A percentile compares a stretch with the other conserved stretches of the same genome.
These are phyloP conservation scores for Colaptes auratus DNA, from an alignment of 2,113 vertebrate species.

Conservation along the genomic window DNA sequence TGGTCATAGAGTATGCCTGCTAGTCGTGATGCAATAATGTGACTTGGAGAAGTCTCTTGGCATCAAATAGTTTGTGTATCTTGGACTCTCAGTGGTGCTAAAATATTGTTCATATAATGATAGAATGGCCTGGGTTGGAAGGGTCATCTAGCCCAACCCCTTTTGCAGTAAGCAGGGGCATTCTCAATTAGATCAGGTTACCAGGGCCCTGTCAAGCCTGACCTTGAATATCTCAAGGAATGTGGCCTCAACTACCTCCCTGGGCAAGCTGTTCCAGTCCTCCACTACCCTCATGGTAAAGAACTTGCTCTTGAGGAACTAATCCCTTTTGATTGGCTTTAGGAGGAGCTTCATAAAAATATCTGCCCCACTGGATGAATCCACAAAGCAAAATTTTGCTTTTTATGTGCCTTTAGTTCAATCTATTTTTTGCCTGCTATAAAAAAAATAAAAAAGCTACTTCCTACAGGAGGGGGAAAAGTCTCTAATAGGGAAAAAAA, in stretches of 20 bases:
- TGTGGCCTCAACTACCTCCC: too few species aligned
- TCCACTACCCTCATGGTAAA: too few species aligned
- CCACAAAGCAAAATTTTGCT: background rate
- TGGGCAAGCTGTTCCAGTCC: too few species aligned
- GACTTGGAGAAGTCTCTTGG: background rate
- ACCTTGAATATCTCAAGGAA: too few species aligned
- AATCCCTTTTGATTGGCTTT: background rate
- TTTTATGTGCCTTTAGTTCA: background rate
- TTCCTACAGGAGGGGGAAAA: background rate
- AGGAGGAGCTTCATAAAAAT: background rate
- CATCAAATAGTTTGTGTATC: background rate
- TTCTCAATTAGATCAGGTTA: too few species aligned
- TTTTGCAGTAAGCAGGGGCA: too few species aligned
- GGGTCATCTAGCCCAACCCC: too few species aligned
- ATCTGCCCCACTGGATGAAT: background rate
- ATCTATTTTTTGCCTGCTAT: background rate
- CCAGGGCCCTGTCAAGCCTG: too few species aligned
- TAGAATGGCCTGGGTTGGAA: too few species aligned
- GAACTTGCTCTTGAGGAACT: background rate
- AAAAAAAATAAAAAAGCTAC: too few species aligned
- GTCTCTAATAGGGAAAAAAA: too few species aligned
- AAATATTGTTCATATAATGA: too few species aligned
- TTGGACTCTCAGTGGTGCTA: background rate
- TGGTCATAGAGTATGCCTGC: background rate
- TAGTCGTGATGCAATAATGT: fast-evolving